Evolutionary conservation across 1,140 invertebrate species (phyloP), one percentile per base, ranked within the genome.

Genomic region (Brachionus angularis): DNA sequence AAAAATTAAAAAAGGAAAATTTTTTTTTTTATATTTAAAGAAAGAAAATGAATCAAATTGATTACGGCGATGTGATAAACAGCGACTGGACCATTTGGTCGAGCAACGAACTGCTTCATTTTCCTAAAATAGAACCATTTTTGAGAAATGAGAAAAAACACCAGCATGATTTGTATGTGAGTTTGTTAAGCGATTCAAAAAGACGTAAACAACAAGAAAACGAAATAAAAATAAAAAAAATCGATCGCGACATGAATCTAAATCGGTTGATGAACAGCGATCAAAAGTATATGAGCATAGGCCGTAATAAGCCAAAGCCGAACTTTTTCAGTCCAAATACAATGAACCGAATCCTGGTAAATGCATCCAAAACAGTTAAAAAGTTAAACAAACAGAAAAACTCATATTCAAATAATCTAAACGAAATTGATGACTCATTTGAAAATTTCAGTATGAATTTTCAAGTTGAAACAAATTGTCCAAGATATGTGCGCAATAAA

Each of bases 161-260:
- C 21, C 53, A 58, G 7, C 33, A 23, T 12, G 25, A 39, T 12
- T 23, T 58, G 29, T 58, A 58, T 36, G n/a, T 21, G 14, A 36
- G 39, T 23, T 29, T 58, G 21, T 18, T 58, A 5, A 18, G 27
- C 12, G 53, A 58, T 5, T 58, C 16, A 4, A 58, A 58, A 39
- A 34, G 23, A 58, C 23, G 21, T 10, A 39, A 39, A 14, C 53
- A 34, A 12, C 18, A 23, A 39, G 53, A 58, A 39, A 31, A 58
- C 23, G 53, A 58, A 58, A 58, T 18, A 12, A n/a, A 4, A 7
- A 58, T 58, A 4, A 58, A 23, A 39, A 16, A 34, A 2, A 29
- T 58, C 21, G 53, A 58, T 36, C 21, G 53, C 21, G 53, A 58
- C 34, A 58, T 58, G 53, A 58, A 58, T 33, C 16, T 58, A 18